Evolutionary conservation across 2,888 invertebrate genomes (phyloP), one percentile per base, ranked within the genome.

Genomic region (Diogma glabrata): DNA sequence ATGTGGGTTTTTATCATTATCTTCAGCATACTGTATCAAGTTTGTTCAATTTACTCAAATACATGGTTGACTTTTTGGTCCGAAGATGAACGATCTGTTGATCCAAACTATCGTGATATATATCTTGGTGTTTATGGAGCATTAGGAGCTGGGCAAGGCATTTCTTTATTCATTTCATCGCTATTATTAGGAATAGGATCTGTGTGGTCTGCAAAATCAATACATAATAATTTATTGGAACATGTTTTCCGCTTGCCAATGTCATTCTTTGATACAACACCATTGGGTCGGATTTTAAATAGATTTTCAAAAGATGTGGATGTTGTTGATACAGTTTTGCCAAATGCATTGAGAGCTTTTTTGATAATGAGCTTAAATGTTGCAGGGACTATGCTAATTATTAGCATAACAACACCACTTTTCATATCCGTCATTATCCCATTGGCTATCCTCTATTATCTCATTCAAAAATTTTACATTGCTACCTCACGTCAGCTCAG

Each of bases 261-360:
- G 69, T 72, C 75, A 60, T 83, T 83, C 74, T 83, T 81, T 72
- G 84, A 84, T 65, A 77, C 78, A 57, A 84, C 83, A 45, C 84
- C 84, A 38, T 58, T 76, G 55, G 84, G 84, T 63, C 72, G 84
- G 57, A 76, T 84, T 58, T 72, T 84, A 53, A 54, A 47, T 65
- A 73, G 80, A 53, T 77, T 76, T 62, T 71, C 75, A 54, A 67
- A 66, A 53, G 76, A 76, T 61, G 64, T 75, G 57, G 70, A 75
- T 60, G 61, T 67, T 51, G 59, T 73, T 61, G 76, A 76, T 62
- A 67, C 66, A 57, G 62, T 60, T 52, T 63, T 76, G 57, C 73
- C 74, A 53, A 23, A 49, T 26, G 36, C 51, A 36, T 30, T 58
- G 14, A 28, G 50, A 3, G 19, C 28, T 5, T 47, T 47, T 26